Evolutionary conservation across 1,140 invertebrate species (phyloP), one percentile per base, ranked within the genome.

Genomic region (Drosophila eugracilis): DNA sequence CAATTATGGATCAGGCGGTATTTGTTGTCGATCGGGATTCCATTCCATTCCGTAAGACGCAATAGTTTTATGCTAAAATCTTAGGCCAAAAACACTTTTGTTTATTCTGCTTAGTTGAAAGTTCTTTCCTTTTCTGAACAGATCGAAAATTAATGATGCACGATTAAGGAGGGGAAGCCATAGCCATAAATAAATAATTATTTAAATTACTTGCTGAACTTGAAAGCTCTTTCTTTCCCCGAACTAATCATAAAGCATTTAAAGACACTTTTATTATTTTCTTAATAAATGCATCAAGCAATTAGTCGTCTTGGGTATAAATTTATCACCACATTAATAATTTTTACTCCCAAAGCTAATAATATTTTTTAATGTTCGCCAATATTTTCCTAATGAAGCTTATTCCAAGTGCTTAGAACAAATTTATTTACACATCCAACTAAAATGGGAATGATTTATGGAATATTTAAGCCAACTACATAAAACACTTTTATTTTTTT

Each of bases 1-100:
- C 83, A 83, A 78, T 86, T 88, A 75, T 88, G 72, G 28, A 21
- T 53, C 48, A 73, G 17, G 30, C 41, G 44, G 58, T 53, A 75
- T 78, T 79, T 71, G 71, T 66, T 65, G 55, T 58, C 41, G 45
- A 59, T 72, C 37, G 54, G 42, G 54, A 65, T 71, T 70, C 53
- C 67, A 67, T 71, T 70, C 53, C 67, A 67, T 32, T 69, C 49
- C 63, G 49, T 32, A 52, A 65, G 59, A 88, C 83, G 81, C 83
- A 88, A 86, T 85, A 86, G 76, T 75, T 63, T 78, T 72, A 74
- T 80, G 76, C 57, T 60, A 65, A 77, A 67, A 66, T 66, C 26
- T 6, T 10, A 3, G 10, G 19, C 7, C 14, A 42, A 48, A 47
- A 70, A 57, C 72, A 85, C 69, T 84, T 75, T 75, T 83, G 62